phyloP scores from a whole-genome alignment of 2,113 vertebrate species.

The Pteropus alecto region DNA sequence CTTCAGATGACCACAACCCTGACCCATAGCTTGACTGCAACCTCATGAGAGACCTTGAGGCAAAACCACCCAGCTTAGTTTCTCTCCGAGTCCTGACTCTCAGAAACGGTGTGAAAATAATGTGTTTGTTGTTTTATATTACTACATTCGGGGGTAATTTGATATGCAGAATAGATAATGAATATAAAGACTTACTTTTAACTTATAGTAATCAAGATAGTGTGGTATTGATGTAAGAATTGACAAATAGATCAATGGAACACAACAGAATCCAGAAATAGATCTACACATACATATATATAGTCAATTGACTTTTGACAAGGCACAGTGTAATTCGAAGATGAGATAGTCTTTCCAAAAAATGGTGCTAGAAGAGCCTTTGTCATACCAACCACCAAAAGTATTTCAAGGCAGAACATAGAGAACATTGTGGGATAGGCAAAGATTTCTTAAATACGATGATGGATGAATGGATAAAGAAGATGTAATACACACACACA shows the following conservation, averaged over 20 bases:
- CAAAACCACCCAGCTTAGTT: neutral
- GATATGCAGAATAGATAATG: neutral
- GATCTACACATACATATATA: neutral
- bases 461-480: neutral
- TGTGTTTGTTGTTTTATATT: neutral
- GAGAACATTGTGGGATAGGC: neutral
- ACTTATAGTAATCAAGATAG: neutral
- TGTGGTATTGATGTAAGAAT: neutral
- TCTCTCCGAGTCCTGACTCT: neutral
- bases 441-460: neutral
- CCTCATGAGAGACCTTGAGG: neutral
- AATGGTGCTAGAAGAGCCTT: neutral
- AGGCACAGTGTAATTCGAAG: slow-evolving; percentile 22
- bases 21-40: neutral
- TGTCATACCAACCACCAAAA: neutral
- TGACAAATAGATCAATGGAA: neutral
- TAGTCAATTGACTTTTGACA: neutral
- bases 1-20: neutral
- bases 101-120: neutral
- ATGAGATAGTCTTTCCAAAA: neutral
- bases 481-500: no score
- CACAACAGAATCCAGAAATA: neutral
- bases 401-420: neutral
- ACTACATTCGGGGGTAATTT: neutral
- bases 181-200: neutral